A percentile compares a stretch with the other conserved stretches of the same genome.
Conservation (phyloP, 2,888 invertebrate genomes). For the Drosophila flavopinicola region DNA sequence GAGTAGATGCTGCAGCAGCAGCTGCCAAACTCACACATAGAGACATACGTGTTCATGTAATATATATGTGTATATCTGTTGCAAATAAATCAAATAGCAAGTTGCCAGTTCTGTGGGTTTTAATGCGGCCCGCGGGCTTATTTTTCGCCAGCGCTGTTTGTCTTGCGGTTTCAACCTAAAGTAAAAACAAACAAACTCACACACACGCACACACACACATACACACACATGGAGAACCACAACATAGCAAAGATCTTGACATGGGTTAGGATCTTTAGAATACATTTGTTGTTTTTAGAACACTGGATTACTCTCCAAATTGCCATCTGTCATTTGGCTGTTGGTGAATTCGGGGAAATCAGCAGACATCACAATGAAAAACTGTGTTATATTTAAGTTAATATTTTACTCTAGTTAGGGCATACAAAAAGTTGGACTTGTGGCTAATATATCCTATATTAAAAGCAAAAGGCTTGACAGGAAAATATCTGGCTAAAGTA, state of each 20-base stretch:
- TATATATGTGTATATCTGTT: slow-evolving; percentile 61
- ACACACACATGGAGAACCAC: slow-evolving; percentile 7
- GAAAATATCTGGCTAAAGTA: too few species aligned
- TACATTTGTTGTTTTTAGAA: slow-evolving; percentile 6
- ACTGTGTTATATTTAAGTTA: slow-evolving; percentile 1
- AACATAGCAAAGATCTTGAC: slow-evolving; percentile 44
- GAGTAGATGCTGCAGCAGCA: slow-evolving; percentile 38
- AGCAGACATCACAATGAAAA: slow-evolving; percentile 1
- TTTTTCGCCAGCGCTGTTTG: slow-evolving; percentile 48
- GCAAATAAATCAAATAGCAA: slow-evolving; percentile 71
- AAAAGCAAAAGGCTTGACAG: too few species aligned
- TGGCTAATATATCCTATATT: too few species aligned
- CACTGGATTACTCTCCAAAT: slow-evolving; percentile 41
- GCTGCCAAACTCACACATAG: slow-evolving; percentile 13
- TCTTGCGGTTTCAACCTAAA: slow-evolving; percentile 60
- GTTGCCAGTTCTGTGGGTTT: slow-evolving; percentile 59
- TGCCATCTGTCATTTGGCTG: slow-evolving; percentile 32
- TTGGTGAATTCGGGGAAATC: slow-evolving; percentile 7
- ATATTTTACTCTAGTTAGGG: not conserved
- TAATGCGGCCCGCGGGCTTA: slow-evolving; percentile 61
- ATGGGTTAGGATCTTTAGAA: slow-evolving; percentile 43
- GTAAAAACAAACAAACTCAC: slow-evolving; percentile 27
- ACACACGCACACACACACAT: not conserved
- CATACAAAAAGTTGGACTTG: too few species aligned
- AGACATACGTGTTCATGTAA: slow-evolving; percentile 11